These are phyloP conservation scores for Chrysolina americana DNA, from an alignment of 2,888 invertebrate genomes.

Conservation along the genomic window DNA sequence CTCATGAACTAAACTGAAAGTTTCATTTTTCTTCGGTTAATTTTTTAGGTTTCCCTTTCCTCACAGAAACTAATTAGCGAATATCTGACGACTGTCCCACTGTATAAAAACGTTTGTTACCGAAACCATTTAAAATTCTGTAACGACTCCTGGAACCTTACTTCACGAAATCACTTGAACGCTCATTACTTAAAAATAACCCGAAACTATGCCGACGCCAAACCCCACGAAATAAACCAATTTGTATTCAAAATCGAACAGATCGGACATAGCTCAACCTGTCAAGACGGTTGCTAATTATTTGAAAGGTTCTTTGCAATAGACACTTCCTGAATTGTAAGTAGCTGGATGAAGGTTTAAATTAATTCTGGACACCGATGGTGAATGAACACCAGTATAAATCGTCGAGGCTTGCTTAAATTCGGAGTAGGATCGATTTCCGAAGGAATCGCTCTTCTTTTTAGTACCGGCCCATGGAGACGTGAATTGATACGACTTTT, in stretches of 20 bases:
- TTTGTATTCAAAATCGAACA: slow-evolving; percentile 40
- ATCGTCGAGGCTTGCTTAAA: slow-evolving; percentile 2
- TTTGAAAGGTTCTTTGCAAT: slow-evolving; percentile 33
- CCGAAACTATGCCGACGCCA: neutral
- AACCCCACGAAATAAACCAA: slow-evolving; percentile 21
- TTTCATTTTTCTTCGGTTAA: too few species aligned
- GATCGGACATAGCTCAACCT: slow-evolving; percentile 39
- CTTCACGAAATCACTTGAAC: neutral
- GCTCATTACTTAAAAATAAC: slow-evolving; percentile 12
- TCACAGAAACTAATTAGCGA: too few species aligned
- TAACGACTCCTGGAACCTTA: neutral
- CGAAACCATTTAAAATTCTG: neutral
- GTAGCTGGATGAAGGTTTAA: slow-evolving; percentile 36
- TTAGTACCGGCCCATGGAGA: neutral
- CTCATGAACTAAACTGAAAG: too few species aligned
- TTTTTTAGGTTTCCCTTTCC: too few species aligned
- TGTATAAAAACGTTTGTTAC: too few species aligned
- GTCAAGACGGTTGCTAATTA: slow-evolving; percentile 44
- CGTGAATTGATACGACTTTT: neutral
- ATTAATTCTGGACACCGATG: slow-evolving; percentile 34
- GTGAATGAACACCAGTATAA: slow-evolving; percentile 15
- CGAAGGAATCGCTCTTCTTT: neutral
- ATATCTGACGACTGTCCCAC: too few species aligned
- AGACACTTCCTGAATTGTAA: slow-evolving; percentile 36
- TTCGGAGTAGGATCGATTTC: slow-evolving; percentile 13